Evolutionary conservation across 1,140 invertebrate genomes (phyloP).

Genomic region (Teleopsis dalmanni): DNA sequence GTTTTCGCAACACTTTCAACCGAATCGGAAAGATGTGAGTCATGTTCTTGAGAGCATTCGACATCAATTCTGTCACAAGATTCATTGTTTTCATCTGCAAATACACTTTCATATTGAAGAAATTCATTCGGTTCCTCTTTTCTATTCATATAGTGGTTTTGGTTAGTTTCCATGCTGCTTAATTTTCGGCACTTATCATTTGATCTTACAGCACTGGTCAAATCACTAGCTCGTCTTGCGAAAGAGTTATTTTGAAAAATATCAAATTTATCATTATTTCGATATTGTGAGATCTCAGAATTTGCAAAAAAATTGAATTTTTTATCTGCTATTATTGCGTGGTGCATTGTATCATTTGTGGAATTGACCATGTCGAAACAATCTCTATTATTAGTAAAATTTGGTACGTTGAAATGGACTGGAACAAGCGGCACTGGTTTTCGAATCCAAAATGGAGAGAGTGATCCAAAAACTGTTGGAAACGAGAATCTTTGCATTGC

Average conservation of each 20-base stretch:
- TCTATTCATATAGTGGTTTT: too few species aligned
- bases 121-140: too few species aligned
- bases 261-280: slow-evolving; percentile 35
- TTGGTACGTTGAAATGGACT: slow-evolving; percentile 41
- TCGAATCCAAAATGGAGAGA: slow-evolving; percentile 46
- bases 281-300: slow-evolving; percentile 32
- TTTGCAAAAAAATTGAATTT: slow-evolving; percentile 43
- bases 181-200: too few species aligned
- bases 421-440: slow-evolving; percentile 49
- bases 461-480: slow-evolving; percentile 40
- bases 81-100: slow-evolving; percentile 23
- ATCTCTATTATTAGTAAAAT: slow-evolving; percentile 31
- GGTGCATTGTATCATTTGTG: slow-evolving; percentile 33
- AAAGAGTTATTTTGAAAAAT: slow-evolving; percentile 6
- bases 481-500: slow-evolving; percentile 44
- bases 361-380: slow-evolving; percentile 37
- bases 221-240: not conserved
- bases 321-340: slow-evolving; percentile 30
- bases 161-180: too few species aligned
- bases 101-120: too few species aligned
- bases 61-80: slow-evolving; percentile 42
- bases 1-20: slow-evolving; percentile 36
- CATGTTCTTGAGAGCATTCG: slow-evolving; percentile 36
- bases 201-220: too few species aligned
- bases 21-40: slow-evolving; percentile 40